phyloP scores from a whole-genome alignment of 1,140 invertebrate species.

The Pogonomyrmex barbatus region DNA sequence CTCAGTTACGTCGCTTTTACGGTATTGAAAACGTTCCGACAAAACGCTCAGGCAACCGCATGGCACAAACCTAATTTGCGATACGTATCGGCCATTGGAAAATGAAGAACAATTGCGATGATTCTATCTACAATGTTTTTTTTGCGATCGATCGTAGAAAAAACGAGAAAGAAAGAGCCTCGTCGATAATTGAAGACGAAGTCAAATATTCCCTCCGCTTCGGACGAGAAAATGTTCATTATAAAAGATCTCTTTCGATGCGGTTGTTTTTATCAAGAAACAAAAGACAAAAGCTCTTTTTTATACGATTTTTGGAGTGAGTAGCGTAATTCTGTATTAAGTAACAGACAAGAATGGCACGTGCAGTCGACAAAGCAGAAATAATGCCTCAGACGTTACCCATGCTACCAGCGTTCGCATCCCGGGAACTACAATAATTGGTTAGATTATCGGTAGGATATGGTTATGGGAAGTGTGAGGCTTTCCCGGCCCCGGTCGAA shows the following conservation, averaged over 20 bases:
- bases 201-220: neutral
- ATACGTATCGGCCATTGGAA: conserved; percentile 51
- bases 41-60: conserved; percentile 68
- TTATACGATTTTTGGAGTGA: neutral
- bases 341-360: conserved; percentile 53
- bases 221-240: neutral
- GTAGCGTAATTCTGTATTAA: conserved; percentile 45
- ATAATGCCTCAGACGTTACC: conserved; percentile 71
- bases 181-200: conserved; percentile 13
- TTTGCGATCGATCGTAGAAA: conserved; percentile 12
- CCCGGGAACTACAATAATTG: conserved; percentile 79
- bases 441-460: conserved; percentile 81
- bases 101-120: conserved; percentile 59
- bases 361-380: conserved; percentile 72
- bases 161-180: neutral
- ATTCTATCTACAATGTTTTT: conserved; percentile 29
- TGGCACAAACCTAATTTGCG: conserved; percentile 71
- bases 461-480: conserved; percentile 79
- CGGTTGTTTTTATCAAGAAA: conserved; percentile 4
- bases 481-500: conserved; percentile 69
- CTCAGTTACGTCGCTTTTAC: conserved; percentile 74
- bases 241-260: neutral
- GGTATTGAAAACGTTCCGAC: conserved; percentile 76
- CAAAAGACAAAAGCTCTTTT: neutral
- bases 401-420: conserved; percentile 57